Evolutionary conservation across 2,797 vertebrate species (phyloP).

Genomic region (Hyperoplus immaculatus): DNA sequence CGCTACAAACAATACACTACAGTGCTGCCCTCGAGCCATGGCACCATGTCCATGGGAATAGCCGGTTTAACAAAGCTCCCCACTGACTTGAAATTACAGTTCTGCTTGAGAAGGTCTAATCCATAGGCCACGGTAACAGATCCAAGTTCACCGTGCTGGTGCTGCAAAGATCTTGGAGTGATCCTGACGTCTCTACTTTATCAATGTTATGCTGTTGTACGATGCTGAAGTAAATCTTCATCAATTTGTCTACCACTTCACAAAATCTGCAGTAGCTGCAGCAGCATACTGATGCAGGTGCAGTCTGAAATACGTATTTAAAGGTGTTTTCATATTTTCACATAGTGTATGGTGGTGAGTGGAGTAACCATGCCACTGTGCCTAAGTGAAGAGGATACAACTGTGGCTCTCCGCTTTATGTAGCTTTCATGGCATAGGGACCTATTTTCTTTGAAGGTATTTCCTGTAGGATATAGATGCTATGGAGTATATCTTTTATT

Average conservation of each 20-base stretch:
- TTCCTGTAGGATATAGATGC: conserved; percentile 34
- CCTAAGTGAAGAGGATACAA: conserved; percentile 33
- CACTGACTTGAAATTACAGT: conserved; percentile 42
- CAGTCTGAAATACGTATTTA: neutral
- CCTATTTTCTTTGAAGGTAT: conserved; percentile 10
- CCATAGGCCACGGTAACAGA: conserved; percentile 21
- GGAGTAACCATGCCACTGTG: neutral
- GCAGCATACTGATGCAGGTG: conserved; percentile 26
- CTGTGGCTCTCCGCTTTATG: neutral
- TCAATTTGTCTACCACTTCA: conserved; percentile 20
- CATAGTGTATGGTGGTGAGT: neutral
- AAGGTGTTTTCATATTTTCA: conserved; percentile 1
- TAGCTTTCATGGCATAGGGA: neutral
- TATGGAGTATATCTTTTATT: conserved; percentile 35
- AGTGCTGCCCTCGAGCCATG: conserved; percentile 24
- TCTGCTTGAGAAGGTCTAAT: conserved; percentile 42
- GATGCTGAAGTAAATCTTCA: conserved; percentile 29
- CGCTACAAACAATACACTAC: conserved; percentile 35
- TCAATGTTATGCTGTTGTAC: conserved; percentile 16
- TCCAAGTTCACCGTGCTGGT: conserved; percentile 50
- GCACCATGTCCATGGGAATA: conserved; percentile 56
- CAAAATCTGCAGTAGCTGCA: conserved; percentile 32
- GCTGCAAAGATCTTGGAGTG: conserved; percentile 19
- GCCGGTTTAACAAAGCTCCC: conserved; percentile 58
- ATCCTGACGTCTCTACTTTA: conserved; percentile 29